These are phyloP conservation scores for Prunella strophiata DNA, from an alignment of 2,797 vertebrate genomes.

Conservation along the genomic window DNA sequence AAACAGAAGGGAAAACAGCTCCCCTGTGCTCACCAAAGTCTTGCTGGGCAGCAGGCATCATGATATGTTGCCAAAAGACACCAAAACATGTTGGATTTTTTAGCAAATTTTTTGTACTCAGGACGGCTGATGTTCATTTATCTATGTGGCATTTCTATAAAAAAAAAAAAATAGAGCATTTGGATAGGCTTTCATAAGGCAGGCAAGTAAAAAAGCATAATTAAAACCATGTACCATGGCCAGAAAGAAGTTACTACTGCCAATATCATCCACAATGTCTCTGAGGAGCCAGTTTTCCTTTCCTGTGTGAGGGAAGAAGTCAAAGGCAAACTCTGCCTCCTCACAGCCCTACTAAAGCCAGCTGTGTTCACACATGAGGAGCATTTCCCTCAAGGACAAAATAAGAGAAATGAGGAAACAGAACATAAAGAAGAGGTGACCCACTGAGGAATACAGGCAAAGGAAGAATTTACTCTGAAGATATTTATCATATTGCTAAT, in stretches of 20 bases:
- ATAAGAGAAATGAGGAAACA: slow-evolving; percentile 2
- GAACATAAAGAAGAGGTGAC: slow-evolving; percentile 1
- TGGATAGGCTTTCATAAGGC: not conserved
- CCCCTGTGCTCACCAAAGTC: not conserved
- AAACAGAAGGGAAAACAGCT: slow-evolving; percentile 1
- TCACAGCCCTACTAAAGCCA: slow-evolving; percentile 10
- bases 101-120: not conserved
- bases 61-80: not conserved
- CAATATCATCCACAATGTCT: slow-evolving; percentile 17
- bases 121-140: not conserved
- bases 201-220: not conserved
- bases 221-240: slow-evolving; percentile 11
- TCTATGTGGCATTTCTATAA: slow-evolving; percentile 2
- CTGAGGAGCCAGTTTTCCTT: slow-evolving; percentile 40
- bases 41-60: not conserved
- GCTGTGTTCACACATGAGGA: slow-evolving; percentile 16
- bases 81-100: not conserved
- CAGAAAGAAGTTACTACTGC: slow-evolving; percentile 29
- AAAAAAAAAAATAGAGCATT: not conserved
- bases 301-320: slow-evolving; percentile 46
- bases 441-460: slow-evolving; percentile 10
- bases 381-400: slow-evolving; percentile 25
- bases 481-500: not conserved
- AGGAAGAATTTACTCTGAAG: not conserved
- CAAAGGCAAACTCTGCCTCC: not conserved